Conservation (phyloP, 2,888 invertebrate species). For the Platycnemis pennipes region DNA sequence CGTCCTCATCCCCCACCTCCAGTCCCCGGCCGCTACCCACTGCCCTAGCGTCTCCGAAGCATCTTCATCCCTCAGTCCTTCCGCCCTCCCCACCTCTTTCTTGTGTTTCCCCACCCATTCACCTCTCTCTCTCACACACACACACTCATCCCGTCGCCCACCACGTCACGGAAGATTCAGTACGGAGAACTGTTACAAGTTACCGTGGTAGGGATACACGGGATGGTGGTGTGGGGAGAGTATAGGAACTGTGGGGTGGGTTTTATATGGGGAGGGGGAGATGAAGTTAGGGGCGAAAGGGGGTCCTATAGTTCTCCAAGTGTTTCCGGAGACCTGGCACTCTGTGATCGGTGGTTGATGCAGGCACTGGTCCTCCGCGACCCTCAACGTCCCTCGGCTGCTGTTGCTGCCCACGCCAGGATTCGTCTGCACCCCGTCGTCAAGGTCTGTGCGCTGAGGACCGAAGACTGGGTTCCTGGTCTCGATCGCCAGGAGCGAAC, state of each 20-base stretch:
- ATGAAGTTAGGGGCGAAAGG: background rate
- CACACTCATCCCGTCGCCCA: background rate
- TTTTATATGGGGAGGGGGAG: background rate
- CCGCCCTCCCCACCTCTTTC: background rate
- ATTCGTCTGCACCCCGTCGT: background rate
- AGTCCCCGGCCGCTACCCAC: too few species aligned
- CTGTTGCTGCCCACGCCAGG: background rate
- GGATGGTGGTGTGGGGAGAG: background rate
- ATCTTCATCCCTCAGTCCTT: background rate
- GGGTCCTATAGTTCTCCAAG: constrained; percentile 39
- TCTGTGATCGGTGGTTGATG: constrained; percentile 43
- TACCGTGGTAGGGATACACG: constrained; percentile 47
- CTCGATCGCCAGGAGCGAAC: background rate
- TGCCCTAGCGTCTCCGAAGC: background rate
- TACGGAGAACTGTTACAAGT: constrained; percentile 65
- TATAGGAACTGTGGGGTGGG: background rate
- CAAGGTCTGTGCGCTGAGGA: background rate
- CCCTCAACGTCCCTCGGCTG: background rate
- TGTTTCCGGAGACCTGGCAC: constrained; percentile 32
- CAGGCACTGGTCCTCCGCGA: background rate
- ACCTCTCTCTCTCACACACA: background rate
- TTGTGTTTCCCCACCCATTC: too few species aligned
- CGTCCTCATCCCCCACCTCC: constrained; percentile 35
- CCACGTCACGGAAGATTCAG: background rate
- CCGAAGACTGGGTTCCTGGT: background rate